Evolutionary conservation across 35 echinoderm and acorn worm species (phyloP), one percentile per base, ranked within the genome.

Genomic region (Heliocidaris tuberculata): DNA sequence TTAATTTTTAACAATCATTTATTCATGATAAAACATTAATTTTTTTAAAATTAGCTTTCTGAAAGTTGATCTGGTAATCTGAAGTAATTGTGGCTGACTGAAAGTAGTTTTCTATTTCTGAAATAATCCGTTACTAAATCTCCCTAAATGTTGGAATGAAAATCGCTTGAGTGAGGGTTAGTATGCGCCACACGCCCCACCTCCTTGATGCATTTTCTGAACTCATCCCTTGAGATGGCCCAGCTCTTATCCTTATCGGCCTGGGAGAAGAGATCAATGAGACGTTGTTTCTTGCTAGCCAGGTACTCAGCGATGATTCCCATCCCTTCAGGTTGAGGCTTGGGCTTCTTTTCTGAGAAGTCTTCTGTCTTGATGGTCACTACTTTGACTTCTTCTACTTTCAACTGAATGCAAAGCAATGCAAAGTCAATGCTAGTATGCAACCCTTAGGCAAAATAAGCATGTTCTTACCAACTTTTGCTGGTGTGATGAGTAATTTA

Each of bases 201-300:
- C 97, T 99, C 98, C 93, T 97, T 97, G 24, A 99, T 97, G 92
- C 95, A 96, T 47, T 96, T 89, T 92, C 88, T 95, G 65, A 99
- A 97, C 85, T 99, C 98, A 6, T 95, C 94, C 27, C 94, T 95
- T 13, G 94, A 96, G 52, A 99, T 95, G 15, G 90, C 94, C 98
- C 98, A 99, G 90, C 91, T 99, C 94, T 99, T 99, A 50, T 99
- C 98, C 48, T 99, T 99, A 94, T 99, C 98, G 30, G 98, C 98
- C 78, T 92, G 97, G 17, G 88, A 31, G 94, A 99, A 99, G 4
- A 99, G 93, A 60, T 99, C 98, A 48, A 99, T 92, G 31, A 99
- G 48, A 24, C 98, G 89, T 35, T 96, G 88, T 71, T 95, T 95
- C 35, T 87, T 97, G 42, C 86, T 54, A 13, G 93, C 24, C n/a